A percentile compares a stretch with the other conserved stretches of the same genome.
These are phyloP conservation scores for Bostrychus sinensis DNA, from an alignment of 2,113 vertebrate species.

Conservation along the genomic window DNA sequence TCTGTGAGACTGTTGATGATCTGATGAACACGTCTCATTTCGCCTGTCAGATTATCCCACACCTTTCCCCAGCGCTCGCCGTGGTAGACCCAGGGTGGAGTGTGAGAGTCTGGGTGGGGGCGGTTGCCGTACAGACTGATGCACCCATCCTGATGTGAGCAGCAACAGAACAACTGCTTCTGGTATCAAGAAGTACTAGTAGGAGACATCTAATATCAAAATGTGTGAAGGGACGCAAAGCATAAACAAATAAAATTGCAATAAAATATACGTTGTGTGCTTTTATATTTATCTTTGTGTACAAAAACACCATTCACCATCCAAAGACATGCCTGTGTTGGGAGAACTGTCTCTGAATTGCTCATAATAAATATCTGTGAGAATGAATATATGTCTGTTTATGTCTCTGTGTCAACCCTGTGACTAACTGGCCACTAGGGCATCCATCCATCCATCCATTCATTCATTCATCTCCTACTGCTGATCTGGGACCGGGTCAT, in stretches of 20 bases:
- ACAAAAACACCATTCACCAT: background rate
- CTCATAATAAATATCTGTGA: too few species aligned
- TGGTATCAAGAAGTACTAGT: background rate
- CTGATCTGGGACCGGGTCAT: too few species aligned
- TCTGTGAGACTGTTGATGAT: slow-evolving; percentile 66
- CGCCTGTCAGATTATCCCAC: slow-evolving; percentile 66
- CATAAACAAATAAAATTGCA: background rate
- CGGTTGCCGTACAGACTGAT: slow-evolving; percentile 68
- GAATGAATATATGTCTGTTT: too few species aligned
- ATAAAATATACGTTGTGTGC: background rate
- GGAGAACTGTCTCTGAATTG: too few species aligned
- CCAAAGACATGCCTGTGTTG: too few species aligned
- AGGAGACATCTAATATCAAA: background rate
- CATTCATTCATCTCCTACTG: too few species aligned
- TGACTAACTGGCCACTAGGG: too few species aligned
- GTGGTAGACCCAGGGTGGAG: slow-evolving; percentile 49
- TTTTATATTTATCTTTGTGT: background rate
- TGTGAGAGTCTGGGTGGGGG: slow-evolving; percentile 41
- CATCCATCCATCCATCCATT: too few species aligned
- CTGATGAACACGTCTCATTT: slow-evolving; percentile 74
- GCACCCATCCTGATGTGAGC: slow-evolving; percentile 51
- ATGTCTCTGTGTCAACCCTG: too few species aligned
- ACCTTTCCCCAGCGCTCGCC: slow-evolving; percentile 46
- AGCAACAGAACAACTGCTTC: slow-evolving; percentile 44
- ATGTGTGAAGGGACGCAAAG: background rate